Percentiles rank a stretch among this genome's conserved stretches.
Evolutionary conservation across 2,113 vertebrate genomes (phyloP).

Genomic region (Scalopus aquaticus): DNA sequence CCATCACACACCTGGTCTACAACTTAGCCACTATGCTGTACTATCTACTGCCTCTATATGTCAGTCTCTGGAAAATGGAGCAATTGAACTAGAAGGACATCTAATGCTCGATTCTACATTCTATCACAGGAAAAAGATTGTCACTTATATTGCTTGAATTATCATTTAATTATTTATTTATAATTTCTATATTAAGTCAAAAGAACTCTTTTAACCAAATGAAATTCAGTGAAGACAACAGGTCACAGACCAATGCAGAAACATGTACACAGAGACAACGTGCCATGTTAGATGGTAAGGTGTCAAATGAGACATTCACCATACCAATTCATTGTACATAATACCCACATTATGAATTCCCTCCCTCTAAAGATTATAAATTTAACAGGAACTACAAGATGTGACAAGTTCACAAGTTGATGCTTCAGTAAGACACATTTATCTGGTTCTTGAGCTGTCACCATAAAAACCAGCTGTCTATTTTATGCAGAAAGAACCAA

Average conservation of each 20-base stretch:
- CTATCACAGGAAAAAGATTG: background rate
- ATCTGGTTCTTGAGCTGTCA: slow-evolving; percentile 34
- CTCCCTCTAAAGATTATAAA: background rate
- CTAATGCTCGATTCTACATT: background rate
- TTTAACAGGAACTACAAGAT: background rate
- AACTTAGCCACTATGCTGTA: background rate
- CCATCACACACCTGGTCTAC: background rate
- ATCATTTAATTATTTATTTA: background rate
- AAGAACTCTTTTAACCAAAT: slow-evolving; percentile 12
- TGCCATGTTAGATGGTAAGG: background rate
- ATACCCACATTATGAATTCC: background rate
- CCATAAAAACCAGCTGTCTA: background rate
- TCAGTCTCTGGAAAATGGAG: background rate
- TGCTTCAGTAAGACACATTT: background rate
- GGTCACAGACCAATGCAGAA: background rate
- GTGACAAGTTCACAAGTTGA: slow-evolving; percentile 43
- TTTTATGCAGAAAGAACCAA: background rate
- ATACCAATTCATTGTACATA: background rate
- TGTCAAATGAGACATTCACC: background rate
- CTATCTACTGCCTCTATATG: too few species aligned
- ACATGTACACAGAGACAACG: background rate
- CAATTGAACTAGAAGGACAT: background rate
- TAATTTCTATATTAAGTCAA: background rate
- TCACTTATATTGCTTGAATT: background rate
- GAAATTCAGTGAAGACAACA: background rate